phyloP scores from a whole-genome alignment of 2,888 invertebrate species.

The Lepidocyrtinus sp. region DNA sequence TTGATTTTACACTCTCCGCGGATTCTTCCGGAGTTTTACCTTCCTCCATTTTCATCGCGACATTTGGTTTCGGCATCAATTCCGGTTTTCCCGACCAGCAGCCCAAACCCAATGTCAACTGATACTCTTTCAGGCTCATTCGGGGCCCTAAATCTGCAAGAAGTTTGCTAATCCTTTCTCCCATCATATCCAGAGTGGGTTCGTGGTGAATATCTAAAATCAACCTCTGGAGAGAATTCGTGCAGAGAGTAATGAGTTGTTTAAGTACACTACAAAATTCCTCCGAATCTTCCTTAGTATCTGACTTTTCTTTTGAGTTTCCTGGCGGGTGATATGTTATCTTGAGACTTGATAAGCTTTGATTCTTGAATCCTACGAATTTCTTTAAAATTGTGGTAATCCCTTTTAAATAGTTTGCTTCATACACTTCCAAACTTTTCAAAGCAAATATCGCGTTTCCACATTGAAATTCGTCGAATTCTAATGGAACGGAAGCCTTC shows the following conservation, averaged over 20 bases:
- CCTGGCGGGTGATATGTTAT: conserved; percentile 34
- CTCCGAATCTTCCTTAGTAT: conserved; percentile 5
- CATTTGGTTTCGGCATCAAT: background rate
- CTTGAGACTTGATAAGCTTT: conserved; percentile 28
- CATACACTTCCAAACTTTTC: conserved; percentile 26
- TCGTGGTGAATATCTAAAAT: conserved; percentile 36
- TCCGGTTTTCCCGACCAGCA: conserved; percentile 4
- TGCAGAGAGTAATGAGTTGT: conserved; percentile 3
- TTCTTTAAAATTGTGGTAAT: conserved; percentile 23
- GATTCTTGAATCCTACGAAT: background rate
- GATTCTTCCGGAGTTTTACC: background rate
- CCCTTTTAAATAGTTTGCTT: conserved; percentile 1
- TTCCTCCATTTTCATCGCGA: conserved; percentile 17
- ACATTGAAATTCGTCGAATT: conserved; percentile 35
- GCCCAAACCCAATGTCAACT: conserved; percentile 23
- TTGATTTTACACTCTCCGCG: background rate
- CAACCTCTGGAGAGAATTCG: conserved; percentile 7
- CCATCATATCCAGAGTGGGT: conserved; percentile 25
- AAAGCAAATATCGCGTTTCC: conserved; percentile 24
- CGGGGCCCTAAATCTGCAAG: background rate
- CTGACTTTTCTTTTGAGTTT: background rate
- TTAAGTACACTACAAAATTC: conserved; percentile 24
- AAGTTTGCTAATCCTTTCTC: conserved; percentile 15
- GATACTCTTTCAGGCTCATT: conserved; percentile 38
- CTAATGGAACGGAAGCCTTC: background rate